A percentile compares a stretch with the other conserved stretches of the same genome.
Conservation (phyloP, 2,113 vertebrate species). For the Channa maculata region DNA sequence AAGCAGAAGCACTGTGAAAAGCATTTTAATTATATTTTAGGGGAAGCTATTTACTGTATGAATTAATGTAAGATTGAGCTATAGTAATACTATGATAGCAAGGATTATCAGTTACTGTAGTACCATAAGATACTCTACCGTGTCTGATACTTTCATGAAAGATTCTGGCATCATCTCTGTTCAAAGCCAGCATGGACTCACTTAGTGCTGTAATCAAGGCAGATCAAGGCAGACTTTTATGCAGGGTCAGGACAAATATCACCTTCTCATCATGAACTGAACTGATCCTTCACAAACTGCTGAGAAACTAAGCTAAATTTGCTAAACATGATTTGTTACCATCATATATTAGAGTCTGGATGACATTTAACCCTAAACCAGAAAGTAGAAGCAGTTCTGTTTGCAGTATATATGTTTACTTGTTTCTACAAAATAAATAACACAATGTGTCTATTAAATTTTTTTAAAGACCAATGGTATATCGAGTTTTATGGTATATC, state of each 20-base stretch:
- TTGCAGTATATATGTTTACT: background rate
- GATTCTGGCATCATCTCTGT: conserved; percentile 83
- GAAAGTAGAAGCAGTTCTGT: background rate
- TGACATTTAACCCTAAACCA: conserved; percentile 1
- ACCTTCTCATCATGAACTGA: conserved; percentile 34
- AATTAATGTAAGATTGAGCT: conserved; percentile 25
- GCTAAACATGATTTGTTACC: conserved; percentile 25
- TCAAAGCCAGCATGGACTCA: conserved; percentile 82
- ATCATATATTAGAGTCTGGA: conserved; percentile 16
- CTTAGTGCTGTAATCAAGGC: conserved; percentile 82
- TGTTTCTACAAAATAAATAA: background rate
- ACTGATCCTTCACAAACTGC: conserved; percentile 13
- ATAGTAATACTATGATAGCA: conserved; percentile 15
- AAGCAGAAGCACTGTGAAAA: conserved; percentile 51
- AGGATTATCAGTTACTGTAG: conserved; percentile 41
- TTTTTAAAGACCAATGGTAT: too few species aligned
- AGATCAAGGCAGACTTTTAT: conserved; percentile 73
- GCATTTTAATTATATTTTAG: conserved; percentile 39
- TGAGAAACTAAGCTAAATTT: conserved; percentile 14
- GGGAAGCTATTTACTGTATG: conserved; percentile 3
- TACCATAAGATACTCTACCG: conserved; percentile 79
- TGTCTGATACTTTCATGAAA: conserved; percentile 84
- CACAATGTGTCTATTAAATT: too few species aligned
- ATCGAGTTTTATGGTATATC: background rate
- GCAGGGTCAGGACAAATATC: conserved; percentile 53